Evolutionary conservation across 2,888 invertebrate genomes (phyloP), one percentile per base, ranked within the genome.

Genomic region (Plagodis pulveraria): DNA sequence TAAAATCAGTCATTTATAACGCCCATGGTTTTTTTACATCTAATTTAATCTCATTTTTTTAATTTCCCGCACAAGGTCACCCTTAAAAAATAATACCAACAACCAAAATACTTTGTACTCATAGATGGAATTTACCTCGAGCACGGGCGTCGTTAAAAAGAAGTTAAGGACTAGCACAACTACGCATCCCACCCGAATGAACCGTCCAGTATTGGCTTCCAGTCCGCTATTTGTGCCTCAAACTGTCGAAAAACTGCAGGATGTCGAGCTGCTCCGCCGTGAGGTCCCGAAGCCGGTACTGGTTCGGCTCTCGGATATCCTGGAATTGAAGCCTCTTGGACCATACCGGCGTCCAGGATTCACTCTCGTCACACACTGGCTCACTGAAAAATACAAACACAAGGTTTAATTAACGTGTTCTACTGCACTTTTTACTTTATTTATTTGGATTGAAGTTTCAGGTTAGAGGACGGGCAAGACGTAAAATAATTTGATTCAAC

Each of bases 161-260:
- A 43, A 50, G 38, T n/a, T 54, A 50, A 43, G 7, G 59, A 59
- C 59, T 59, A 59, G 49, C 52, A 56, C 50, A 56, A 38, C 40
- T 22, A 33, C 49, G 10, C 5, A 42, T 8, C 36, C 4, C 40
- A 10, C 40, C 10, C 11, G 34, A 35, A 41, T n/a, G 32, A 33
- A 6, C 0, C 22, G 4, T 11, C 12, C 47, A 8, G 11, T 5
- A 35, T 6, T 12, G 36, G 11, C 47, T 11, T 22, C 6, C 56
- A 38, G 58, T 35, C 36, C 42, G 12, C 48, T 61, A 51, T n/a
- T 22, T 22, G 47, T 46, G 60, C 33, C 36, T 46, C 49, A 76
- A 62, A 22, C 57, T 68, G 56, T 86, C 83, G 63, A 81, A 88
- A 76, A 89, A 88, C 7, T 68, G 60, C 10, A 78, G 49, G 58